phyloP scores from a whole-genome alignment of 1,140 invertebrate species.

The Doryteuthis pealeii region DNA sequence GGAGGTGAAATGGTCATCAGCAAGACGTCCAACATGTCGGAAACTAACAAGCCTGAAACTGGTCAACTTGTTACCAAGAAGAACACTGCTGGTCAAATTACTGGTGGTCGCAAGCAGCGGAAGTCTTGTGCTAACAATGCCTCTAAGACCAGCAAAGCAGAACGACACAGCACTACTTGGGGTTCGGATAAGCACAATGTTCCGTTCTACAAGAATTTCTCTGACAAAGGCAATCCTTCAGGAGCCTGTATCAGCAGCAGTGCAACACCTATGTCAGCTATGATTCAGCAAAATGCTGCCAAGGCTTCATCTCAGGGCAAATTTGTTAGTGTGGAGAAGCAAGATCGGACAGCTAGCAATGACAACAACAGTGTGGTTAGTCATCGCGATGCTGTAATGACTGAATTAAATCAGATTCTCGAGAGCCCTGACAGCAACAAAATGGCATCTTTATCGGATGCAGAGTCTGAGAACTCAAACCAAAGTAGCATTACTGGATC shows the following conservation, averaged over 20 bases:
- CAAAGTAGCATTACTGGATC: constrained; percentile 41
- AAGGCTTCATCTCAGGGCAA: neutral
- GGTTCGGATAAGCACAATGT: constrained; percentile 11
- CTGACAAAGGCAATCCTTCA: constrained; percentile 5
- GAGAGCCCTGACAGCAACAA: constrained; percentile 11
- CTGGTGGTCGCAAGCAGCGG: neutral
- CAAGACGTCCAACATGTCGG: neutral
- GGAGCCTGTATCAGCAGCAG: neutral
- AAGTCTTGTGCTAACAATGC: constrained; percentile 4
- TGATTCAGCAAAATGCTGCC: neutral
- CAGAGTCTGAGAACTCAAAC: constrained; percentile 44
- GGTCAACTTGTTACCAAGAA: neutral
- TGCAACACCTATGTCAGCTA: neutral
- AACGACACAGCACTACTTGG: neutral
- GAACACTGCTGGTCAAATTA: neutral
- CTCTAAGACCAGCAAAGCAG: neutral
- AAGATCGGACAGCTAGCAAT: neutral
- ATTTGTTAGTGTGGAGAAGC: neutral
- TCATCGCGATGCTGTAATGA: neutral
- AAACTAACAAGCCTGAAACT: too few relatives aligned
- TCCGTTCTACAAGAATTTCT: constrained; percentile 2
- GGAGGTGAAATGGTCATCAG: neutral
- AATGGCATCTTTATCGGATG: constrained; percentile 13
- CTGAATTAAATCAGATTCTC: neutral
- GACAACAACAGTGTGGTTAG: neutral